Evolutionary conservation across 2,888 invertebrate genomes (phyloP), one percentile per base, ranked within the genome.

Genomic region (Brachyopa scutellaris): DNA sequence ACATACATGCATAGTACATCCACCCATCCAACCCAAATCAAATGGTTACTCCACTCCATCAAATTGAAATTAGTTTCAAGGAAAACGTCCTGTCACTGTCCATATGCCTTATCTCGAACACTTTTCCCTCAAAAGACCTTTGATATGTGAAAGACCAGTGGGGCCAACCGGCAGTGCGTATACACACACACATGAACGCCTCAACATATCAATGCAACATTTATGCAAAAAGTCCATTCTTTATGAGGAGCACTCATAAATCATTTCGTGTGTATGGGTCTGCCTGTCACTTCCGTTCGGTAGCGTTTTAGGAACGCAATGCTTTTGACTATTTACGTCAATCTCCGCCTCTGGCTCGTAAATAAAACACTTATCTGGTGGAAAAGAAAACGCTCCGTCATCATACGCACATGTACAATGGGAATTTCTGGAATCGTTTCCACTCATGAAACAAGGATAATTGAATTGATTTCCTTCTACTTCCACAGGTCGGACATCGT

Each of bases 391-490:
- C 15, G 21, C 42, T 45, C 13, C 47, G 2, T 38, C 36, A n/a
- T 6, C 5, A 8, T 7, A 19, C 17, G 21, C 40, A 59, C 11
- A 17, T n/a, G 36, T 23, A 11, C 19, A 31, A 23, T n/a, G n/a
- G n/a, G 8, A 42, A 59, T 42, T 42, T 19, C 19, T 45, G 11
- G 36, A 69, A 69, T 57, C 42, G 36, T 45, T 55, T 47, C 57
- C 55, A 36, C 45, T 67, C 36, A 36, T 26, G 23, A 47, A 57
- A 57, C 45, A 57, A 9, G 55, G 36, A 57, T 47, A 57, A 36
- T 67, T 57, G 45, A 55, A 67, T 67, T 45, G 55, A 67, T 69
- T 69, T 69, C 49, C 47, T 69, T 59, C 21, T 45, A 17, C 23
- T 23, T 45, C 36, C 55, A 64, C 15, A 11, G 49, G 33, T 26